phyloP scores from a whole-genome alignment of 2,888 invertebrate genomes.

The Scaeva pyrastri region DNA sequence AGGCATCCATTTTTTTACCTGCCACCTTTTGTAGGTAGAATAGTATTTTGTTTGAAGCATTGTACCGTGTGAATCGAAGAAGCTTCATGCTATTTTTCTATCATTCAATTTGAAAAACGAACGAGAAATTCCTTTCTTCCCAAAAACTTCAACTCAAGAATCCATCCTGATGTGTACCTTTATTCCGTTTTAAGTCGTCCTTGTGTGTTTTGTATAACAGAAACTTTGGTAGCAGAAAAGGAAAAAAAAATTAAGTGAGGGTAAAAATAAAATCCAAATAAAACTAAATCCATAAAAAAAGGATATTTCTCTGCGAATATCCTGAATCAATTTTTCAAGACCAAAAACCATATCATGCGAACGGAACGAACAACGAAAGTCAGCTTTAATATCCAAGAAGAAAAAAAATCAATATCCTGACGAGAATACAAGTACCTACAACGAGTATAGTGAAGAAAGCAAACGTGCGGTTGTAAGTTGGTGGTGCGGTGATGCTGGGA shows the following conservation, averaged over 20 bases:
- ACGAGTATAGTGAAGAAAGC: too few species aligned
- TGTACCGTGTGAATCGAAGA: neutral
- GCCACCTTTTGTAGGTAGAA: neutral
- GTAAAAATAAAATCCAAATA: constrained; percentile 24
- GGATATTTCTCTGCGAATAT: constrained; percentile 16
- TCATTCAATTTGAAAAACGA: constrained; percentile 50
- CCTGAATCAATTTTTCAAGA: constrained; percentile 23
- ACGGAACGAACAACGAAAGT: constrained; percentile 41
- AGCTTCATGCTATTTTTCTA: constrained; percentile 29
- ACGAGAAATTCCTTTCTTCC: constrained; percentile 37
- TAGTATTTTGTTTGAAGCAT: neutral
- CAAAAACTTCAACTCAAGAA: constrained; percentile 38
- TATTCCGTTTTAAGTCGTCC: neutral
- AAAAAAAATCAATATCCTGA: constrained; percentile 55
- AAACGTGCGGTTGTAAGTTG: too few species aligned
- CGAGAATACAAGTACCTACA: too few species aligned
- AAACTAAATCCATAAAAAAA: constrained; percentile 11
- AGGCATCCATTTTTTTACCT: neutral
- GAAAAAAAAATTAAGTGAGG: constrained; percentile 2
- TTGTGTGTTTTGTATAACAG: constrained; percentile 9
- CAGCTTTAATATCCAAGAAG: constrained; percentile 54
- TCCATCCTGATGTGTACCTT: constrained; percentile 36
- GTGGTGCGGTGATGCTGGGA: neutral
- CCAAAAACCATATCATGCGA: constrained; percentile 39
- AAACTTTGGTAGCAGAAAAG: neutral